Conservation (phyloP, 2,797 vertebrate species). For the Coendou prehensilis region DNA sequence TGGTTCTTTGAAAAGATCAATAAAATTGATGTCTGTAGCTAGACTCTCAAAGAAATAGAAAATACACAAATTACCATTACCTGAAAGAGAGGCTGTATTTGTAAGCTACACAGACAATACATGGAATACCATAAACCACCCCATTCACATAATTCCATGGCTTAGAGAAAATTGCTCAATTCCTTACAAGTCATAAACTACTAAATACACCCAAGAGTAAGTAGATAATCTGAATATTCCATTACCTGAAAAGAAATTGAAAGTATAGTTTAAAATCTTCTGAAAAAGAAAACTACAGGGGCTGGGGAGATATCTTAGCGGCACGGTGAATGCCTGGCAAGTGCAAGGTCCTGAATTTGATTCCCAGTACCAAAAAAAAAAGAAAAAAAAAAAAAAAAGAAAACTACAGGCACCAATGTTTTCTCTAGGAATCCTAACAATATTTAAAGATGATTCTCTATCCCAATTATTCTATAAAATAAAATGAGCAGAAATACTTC, state of each 20-base stretch:
- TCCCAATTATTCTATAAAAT: not conserved
- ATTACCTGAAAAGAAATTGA: not conserved
- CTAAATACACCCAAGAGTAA: not conserved
- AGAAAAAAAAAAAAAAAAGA: slow-evolving; percentile 8
- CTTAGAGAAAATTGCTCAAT: not conserved
- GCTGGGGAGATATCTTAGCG: too few relatives aligned
- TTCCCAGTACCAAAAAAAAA: not conserved
- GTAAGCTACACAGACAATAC: slow-evolving; percentile 10
- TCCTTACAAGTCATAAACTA: not conserved
- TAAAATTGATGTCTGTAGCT: slow-evolving; percentile 66
- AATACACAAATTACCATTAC: slow-evolving; percentile 69
- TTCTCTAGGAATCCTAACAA: not conserved
- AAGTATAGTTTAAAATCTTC: not conserved
- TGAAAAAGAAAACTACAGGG: not conserved
- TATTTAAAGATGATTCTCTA: not conserved
- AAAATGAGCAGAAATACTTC: not conserved
- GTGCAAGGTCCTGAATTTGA: too few relatives aligned
- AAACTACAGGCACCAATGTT: not conserved
- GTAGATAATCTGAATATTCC: not conserved
- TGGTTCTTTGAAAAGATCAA: slow-evolving; percentile 61
- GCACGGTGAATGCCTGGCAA: too few relatives aligned
- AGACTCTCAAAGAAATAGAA: slow-evolving; percentile 62
- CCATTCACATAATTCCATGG: not conserved
- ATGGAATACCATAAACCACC: not conserved
- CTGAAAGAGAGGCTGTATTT: not conserved